Conservation (phyloP, 2,113 vertebrate species). For the Bufo gargarizans region DNA sequence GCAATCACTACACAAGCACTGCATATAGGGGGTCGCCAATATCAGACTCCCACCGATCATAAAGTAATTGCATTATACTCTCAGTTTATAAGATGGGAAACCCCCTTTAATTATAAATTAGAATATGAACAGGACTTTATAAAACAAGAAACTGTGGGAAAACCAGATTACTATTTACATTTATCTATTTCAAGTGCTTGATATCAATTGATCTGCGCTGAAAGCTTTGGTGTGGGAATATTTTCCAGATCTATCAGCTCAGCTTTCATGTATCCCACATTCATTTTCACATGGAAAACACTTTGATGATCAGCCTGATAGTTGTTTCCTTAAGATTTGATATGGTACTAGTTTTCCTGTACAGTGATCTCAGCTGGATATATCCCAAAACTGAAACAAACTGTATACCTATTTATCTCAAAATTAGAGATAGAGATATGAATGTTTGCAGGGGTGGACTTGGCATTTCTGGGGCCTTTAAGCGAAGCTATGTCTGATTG, state of each 20-base stretch:
- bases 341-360: not conserved
- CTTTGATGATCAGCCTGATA: constrained; percentile 23
- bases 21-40: no score
- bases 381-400: not conserved
- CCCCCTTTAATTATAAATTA: not conserved
- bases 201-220: constrained; percentile 45
- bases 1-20: not conserved
- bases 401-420: not conserved
- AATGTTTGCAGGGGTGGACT: no score
- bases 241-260: constrained; percentile 10
- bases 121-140: not conserved
- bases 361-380: constrained; percentile 18
- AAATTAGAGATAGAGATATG: not conserved
- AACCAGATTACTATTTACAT: not conserved
- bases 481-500: no score
- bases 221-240: constrained; percentile 51
- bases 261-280: constrained; percentile 45
- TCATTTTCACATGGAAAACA: constrained; percentile 46
- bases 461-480: no score
- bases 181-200: not conserved
- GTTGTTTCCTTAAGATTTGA: constrained; percentile 17
- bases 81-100: not conserved
- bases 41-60: not conserved
- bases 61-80: not conserved
- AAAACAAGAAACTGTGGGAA: constrained; percentile 26